These are phyloP conservation scores for Plecturocebus donacophilus DNA, from an alignment of 2,113 vertebrate genomes.

Conservation along the genomic window DNA sequence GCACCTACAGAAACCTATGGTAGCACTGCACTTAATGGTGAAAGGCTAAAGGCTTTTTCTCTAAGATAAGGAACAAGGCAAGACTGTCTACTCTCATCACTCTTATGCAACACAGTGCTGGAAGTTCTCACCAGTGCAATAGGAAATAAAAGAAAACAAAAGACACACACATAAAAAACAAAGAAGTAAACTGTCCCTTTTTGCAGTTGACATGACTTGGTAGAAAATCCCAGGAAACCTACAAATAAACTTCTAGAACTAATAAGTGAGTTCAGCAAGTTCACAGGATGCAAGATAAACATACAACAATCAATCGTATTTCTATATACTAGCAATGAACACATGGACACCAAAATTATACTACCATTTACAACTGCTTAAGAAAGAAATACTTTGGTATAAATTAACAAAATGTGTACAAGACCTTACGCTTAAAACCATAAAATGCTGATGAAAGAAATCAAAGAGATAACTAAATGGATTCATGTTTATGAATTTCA, in stretches of 20 bases:
- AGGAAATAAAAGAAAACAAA: not conserved
- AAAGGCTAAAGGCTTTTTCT: not conserved
- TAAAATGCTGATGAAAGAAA: not conserved
- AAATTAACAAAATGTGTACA: not conserved
- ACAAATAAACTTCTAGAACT: not conserved
- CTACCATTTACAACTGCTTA: not conserved
- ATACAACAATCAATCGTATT: not conserved
- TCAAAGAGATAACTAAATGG: not conserved
- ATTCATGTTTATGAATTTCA: not conserved
- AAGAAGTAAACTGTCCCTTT: not conserved
- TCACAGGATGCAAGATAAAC: not conserved
- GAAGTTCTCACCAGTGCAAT: not conserved
- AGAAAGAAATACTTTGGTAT: not conserved
- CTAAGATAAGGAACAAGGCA: not conserved
- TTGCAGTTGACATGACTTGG: not conserved
- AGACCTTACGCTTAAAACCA: not conserved
- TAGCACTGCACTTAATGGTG: not conserved
- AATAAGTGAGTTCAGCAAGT: not conserved
- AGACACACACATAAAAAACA: not conserved
- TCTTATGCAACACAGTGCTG: not conserved
- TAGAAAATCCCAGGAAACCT: constrained; percentile 10
- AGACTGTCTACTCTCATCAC: not conserved
- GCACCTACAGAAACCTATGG: not conserved
- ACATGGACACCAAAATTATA: not conserved
- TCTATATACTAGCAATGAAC: not conserved